Percentiles rank a stretch among this genome's conserved stretches.
These are phyloP conservation scores for Pyxicephalus adspersus DNA, from an alignment of 2,113 vertebrate genomes.

Conservation along the genomic window DNA sequence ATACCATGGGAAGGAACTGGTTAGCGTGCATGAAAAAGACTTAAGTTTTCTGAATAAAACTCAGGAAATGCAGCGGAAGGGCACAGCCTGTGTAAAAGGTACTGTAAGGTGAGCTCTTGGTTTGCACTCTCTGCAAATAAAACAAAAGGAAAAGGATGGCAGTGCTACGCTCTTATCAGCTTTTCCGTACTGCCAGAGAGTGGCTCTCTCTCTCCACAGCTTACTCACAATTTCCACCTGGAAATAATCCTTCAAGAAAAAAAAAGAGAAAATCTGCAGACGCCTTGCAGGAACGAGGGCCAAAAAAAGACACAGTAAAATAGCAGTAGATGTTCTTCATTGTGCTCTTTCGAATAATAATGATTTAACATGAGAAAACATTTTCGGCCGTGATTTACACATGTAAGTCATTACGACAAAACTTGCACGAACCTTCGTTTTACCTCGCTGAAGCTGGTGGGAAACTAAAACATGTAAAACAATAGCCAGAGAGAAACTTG, in stretches of 20 bases:
- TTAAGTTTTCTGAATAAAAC: background rate
- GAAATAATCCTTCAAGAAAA: conserved; percentile 21
- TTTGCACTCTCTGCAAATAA: conserved; percentile 8
- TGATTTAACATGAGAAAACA: too few species aligned
- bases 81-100: conserved; percentile 5
- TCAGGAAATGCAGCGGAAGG: conserved; percentile 16
- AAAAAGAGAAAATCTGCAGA: background rate
- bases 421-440: too few species aligned
- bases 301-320: background rate
- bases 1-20: conserved; percentile 10
- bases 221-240: conserved; percentile 33
- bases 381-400: too few species aligned
- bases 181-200: background rate
- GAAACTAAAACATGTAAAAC: too few species aligned
- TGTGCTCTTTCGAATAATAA: background rate
- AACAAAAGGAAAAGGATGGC: background rate
- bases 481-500: too few species aligned
- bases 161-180: background rate
- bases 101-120: conserved; percentile 15
- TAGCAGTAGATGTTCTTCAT: background rate
- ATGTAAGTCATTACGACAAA: too few species aligned
- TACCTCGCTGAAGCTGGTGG: too few species aligned
- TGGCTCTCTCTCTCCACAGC: background rate
- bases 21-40: background rate
- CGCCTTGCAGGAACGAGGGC: background rate